These are phyloP conservation scores for Notothenia coriiceps DNA, from an alignment of 2,113 vertebrate genomes.

Conservation along the genomic window DNA sequence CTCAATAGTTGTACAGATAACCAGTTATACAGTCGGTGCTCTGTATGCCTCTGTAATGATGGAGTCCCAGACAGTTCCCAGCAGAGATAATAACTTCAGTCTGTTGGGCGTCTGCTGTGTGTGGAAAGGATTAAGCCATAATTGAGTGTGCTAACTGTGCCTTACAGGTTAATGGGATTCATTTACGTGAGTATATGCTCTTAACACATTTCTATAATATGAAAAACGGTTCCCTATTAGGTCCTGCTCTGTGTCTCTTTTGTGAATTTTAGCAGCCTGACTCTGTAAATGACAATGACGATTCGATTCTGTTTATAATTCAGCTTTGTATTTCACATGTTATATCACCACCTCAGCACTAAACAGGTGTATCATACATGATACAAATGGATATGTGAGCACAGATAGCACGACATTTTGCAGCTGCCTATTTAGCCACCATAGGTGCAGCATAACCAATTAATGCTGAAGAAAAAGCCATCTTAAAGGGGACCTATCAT, in stretches of 20 bases:
- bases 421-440: too few species aligned
- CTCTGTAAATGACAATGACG: not conserved
- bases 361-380: too few species aligned
- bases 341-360: too few species aligned
- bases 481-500: too few species aligned
- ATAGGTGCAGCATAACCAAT: too few species aligned
- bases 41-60: slow-evolving; percentile 29
- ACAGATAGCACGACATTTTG: too few species aligned
- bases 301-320: not conserved
- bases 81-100: slow-evolving; percentile 33
- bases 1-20: slow-evolving; percentile 22
- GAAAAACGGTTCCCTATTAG: not conserved
- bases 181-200: slow-evolving; percentile 28
- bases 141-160: slow-evolving; percentile 58
- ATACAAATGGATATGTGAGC: too few species aligned
- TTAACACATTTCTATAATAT: slow-evolving; percentile 3
- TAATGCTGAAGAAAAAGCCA: not conserved
- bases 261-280: accelerated
- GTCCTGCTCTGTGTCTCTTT: not conserved
- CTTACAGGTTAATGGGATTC: slow-evolving; percentile 74
- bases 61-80: slow-evolving; percentile 32
- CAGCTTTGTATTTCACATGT: too few species aligned
- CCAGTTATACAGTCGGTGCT: slow-evolving; percentile 6
- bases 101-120: slow-evolving; percentile 43
- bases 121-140: slow-evolving; percentile 71